Conservation (phyloP, 30 jellyfish, hydroid and myxozoan genomes). For the Mastigias papua region DNA sequence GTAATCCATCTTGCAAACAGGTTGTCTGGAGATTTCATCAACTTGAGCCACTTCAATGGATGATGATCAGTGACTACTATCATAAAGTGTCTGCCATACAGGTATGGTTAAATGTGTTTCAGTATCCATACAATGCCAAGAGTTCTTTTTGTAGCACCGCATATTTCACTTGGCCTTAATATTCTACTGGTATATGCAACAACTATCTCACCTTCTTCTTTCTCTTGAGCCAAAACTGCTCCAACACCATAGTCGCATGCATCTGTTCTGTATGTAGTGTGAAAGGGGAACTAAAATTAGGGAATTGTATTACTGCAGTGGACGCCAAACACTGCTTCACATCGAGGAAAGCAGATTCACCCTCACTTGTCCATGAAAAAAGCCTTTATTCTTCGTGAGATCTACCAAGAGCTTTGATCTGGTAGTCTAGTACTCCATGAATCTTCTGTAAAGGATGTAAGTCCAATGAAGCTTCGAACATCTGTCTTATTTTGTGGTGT, state of each 20-base stretch:
- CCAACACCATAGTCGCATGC: conserved; percentile 73
- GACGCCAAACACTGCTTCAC: conserved; percentile 36
- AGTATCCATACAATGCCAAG: conserved; percentile 64
- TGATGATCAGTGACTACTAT: conserved; percentile 46
- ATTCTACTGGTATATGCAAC: conserved; percentile 50
- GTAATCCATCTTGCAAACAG: conserved; percentile 65
- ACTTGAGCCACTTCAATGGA: conserved; percentile 69
- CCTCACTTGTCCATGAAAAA: conserved; percentile 49
- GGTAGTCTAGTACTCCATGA: conserved; percentile 16
- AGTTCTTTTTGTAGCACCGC: conserved; percentile 59
- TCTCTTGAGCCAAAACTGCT: conserved; percentile 62
- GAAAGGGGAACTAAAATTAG: conserved; percentile 41
- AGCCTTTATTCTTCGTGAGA: conserved; percentile 45
- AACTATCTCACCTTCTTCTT: conserved; percentile 30
- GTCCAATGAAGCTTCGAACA: conserved; percentile 56
- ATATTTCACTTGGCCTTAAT: conserved; percentile 21
- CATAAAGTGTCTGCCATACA: conserved; percentile 63
- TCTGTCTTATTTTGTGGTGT: conserved; percentile 38
- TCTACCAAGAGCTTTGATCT: conserved; percentile 38
- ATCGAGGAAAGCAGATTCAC: conserved; percentile 33
- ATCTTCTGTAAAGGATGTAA: conserved; percentile 62
- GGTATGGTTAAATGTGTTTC: conserved; percentile 63
- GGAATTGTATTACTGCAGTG: conserved; percentile 49
- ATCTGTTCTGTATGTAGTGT: conserved; percentile 49
- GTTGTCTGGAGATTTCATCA: conserved; percentile 53